Evolutionary conservation across 2,797 vertebrate species (phyloP).

Genomic region (Rhinella marina): DNA sequence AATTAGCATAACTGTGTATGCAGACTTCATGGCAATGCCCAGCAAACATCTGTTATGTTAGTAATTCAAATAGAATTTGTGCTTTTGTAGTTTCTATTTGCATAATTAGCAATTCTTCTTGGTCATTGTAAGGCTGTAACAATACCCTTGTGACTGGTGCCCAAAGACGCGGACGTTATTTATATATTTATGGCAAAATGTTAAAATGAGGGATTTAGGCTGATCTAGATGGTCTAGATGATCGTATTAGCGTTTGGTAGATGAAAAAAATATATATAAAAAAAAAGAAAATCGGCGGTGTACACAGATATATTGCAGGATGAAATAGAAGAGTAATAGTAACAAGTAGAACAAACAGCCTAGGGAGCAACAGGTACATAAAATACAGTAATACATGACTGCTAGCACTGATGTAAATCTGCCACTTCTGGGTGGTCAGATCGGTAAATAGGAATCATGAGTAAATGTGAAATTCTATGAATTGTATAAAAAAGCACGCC

Average conservation of each 20-base stretch:
- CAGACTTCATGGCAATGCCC: conserved; percentile 88
- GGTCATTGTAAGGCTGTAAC: conserved; percentile 89
- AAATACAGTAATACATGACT: neutral
- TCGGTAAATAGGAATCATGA: neutral
- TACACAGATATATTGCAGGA: neutral
- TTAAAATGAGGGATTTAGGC: conserved; percentile 64
- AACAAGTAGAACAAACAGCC: neutral
- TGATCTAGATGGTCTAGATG: neutral
- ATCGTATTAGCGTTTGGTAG: neutral
- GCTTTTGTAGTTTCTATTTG: conserved; percentile 87
- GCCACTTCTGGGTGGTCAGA: neutral
- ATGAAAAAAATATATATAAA: neutral
- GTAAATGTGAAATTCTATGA: no score
- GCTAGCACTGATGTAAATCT: no score
- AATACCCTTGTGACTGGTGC: conserved; percentile 85
- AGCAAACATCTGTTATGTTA: conserved; percentile 99
- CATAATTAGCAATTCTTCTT: conserved; percentile 95
- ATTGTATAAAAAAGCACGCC: no score
- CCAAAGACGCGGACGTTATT: conserved; percentile 83
- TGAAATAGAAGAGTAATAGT: neutral
- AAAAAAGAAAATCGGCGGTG: no score
- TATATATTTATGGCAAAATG: conserved; percentile 77
- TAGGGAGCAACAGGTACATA: neutral
- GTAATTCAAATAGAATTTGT: conserved; percentile 98
- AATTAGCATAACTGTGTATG: conserved; percentile 99